Percentiles rank a stretch among this genome's conserved stretches.
These are phyloP conservation scores for Arvicanthis niloticus DNA, from an alignment of 2,113 vertebrate genomes.

Conservation along the genomic window DNA sequence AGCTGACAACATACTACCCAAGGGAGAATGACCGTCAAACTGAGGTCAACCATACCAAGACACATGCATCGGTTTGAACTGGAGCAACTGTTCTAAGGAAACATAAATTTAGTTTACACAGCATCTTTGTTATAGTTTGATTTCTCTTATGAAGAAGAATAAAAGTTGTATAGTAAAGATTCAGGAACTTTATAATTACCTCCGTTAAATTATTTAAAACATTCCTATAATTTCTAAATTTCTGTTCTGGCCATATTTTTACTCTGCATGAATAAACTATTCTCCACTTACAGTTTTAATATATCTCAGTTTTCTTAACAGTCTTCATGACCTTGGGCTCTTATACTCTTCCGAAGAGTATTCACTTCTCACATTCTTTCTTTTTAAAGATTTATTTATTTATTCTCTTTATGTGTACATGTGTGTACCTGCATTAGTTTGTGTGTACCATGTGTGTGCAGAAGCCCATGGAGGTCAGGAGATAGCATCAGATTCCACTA, in stretches of 20 bases:
- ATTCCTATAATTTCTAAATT: constrained; percentile 23
- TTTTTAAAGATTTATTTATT: constrained; percentile 9
- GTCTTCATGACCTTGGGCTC: background rate
- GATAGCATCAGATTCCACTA: background rate
- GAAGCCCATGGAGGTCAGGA: background rate
- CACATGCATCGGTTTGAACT: constrained; percentile 6
- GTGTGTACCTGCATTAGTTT: background rate
- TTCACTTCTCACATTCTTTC: constrained; percentile 39
- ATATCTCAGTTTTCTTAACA: constrained; percentile 31
- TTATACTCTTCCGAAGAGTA: constrained; percentile 28
- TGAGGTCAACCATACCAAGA: background rate
- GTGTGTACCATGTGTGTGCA: background rate
- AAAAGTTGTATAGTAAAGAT: constrained; percentile 40
- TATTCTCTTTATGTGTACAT: background rate
- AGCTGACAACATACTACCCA: constrained; percentile 1
- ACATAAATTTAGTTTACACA: constrained; percentile 27
- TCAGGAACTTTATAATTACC: constrained; percentile 36
- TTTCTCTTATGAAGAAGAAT: constrained; percentile 48
- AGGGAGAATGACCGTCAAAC: background rate
- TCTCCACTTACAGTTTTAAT: constrained; percentile 32
- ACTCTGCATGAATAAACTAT: constrained; percentile 23
- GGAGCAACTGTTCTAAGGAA: constrained; percentile 37
- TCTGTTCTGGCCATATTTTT: background rate
- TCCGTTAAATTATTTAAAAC: constrained; percentile 20
- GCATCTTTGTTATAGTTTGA: constrained; percentile 48